phyloP scores from a whole-genome alignment of 2,888 invertebrate species.

The Julus scandinavius region DNA sequence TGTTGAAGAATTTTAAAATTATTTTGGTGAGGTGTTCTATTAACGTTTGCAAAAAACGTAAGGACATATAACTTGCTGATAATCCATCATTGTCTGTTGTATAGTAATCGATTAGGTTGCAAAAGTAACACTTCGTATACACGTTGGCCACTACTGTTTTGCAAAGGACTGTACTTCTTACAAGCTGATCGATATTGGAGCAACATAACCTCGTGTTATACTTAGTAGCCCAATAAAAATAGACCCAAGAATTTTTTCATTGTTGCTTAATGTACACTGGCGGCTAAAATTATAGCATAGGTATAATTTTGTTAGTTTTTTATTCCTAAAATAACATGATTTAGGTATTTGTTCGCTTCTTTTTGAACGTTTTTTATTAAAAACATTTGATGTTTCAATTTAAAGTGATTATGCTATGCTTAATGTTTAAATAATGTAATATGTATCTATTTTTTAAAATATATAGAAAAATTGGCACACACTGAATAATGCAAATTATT shows the following conservation, averaged over 20 bases:
- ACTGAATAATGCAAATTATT: too few relatives aligned
- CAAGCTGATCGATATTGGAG: neutral
- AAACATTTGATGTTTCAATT: too few relatives aligned
- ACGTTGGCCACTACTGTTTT: neutral
- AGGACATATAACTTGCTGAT: constrained; percentile 20
- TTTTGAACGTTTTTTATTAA: too few relatives aligned
- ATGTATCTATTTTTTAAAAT: too few relatives aligned
- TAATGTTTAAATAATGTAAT: too few relatives aligned
- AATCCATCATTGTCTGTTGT: constrained; percentile 17
- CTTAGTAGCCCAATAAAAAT: neutral
- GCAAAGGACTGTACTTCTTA: neutral
- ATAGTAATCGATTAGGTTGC: neutral
- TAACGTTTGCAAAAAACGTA: neutral
- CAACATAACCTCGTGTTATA: neutral
- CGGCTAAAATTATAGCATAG: too few relatives aligned
- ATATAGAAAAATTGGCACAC: too few relatives aligned
- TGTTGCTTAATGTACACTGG: neutral
- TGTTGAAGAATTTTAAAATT: neutral
- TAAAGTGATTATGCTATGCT: too few relatives aligned
- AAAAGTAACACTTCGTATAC: neutral
- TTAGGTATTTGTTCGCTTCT: too few relatives aligned
- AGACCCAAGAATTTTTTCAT: neutral
- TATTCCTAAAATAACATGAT: too few relatives aligned
- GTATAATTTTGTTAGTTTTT: too few relatives aligned
- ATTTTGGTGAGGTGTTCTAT: neutral